Evolutionary conservation across 2,113 vertebrate genomes (phyloP), one percentile per base, ranked within the genome.

Genomic region (Microcebus murinus): DNA sequence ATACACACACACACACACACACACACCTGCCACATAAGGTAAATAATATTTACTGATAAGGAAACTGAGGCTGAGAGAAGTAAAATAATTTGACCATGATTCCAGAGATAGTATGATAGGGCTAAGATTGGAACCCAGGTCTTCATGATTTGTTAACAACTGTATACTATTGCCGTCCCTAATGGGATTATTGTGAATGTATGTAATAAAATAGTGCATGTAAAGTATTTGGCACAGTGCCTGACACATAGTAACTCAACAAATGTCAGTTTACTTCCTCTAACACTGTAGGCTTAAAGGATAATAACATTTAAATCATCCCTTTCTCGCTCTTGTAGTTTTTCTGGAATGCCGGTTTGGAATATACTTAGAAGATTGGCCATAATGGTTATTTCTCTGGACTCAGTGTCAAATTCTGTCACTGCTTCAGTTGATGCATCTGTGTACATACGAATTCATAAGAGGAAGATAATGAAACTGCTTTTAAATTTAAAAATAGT

Each of bases 401-500:
- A 83, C 87, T 91, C 68, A 25, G 11, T 79, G 73, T 90, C 81
- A 92, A 92, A 81, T 45, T 25, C 63, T 94, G 63, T 82, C 76
- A 36, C 71, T 81, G 12, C 87, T 96, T 86, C 83, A 79, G 90
- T 59, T 74, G 87, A 61, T 74, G 79, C 63, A 73, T 95, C 81
- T 70, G 52, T 92, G 76, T 85, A 82, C 71, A 57, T 68, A 68
- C 17, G 88, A 90, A 96, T 95, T 97, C 36, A 39, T 81, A 95
- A 92, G 61, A 91, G 91, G 76, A 52, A 88, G 81, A 94, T 96
- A 95, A 97, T 97, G 88, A 91, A 97, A 97, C 87, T 96, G 94
- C 94, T 97, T 96, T 97, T 86, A 97, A 94, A 86, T 97, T 95
- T 96, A 97, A 97, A 97, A 97, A 98, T 97, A 98, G 97, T 97